Conservation (phyloP, 1,140 invertebrate species). For the Drosophila serrata region DNA sequence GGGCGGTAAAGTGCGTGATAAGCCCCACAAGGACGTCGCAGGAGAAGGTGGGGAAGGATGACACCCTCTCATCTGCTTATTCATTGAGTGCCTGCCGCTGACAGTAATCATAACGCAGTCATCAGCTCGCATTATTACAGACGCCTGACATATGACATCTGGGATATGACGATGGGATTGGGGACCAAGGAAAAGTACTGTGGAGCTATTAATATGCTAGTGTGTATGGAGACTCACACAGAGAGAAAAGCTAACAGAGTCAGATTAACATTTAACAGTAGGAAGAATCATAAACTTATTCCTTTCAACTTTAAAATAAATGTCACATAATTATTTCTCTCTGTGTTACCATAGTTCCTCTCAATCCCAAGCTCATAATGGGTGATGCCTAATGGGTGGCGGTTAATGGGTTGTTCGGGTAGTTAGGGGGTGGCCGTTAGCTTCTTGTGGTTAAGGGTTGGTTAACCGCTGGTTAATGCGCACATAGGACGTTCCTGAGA, state of each 20-base stretch:
- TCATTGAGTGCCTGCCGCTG: slow-evolving; percentile 72
- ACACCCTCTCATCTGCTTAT: slow-evolving; percentile 61
- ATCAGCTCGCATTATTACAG: slow-evolving; percentile 76
- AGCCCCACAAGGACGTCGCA: slow-evolving; percentile 50
- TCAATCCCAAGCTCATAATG: slow-evolving; percentile 53
- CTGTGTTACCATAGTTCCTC: slow-evolving; percentile 28
- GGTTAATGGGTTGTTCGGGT: slow-evolving; percentile 10
- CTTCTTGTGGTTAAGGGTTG: slow-evolving; percentile 9
- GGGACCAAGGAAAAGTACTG: slow-evolving; percentile 24
- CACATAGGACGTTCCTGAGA: slow-evolving; percentile 47
- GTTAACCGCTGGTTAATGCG: slow-evolving; percentile 17
- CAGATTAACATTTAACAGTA: too few species aligned
- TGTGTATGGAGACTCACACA: not conserved
- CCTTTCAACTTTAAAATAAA: not conserved
- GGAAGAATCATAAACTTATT: not conserved
- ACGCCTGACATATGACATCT: slow-evolving; percentile 77
- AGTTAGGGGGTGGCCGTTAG: not conserved
- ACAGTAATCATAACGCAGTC: slow-evolving; percentile 80
- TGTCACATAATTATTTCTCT: not conserved
- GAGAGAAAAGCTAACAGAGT: not conserved
- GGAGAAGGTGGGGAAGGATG: slow-evolving; percentile 29
- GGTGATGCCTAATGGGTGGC: slow-evolving; percentile 21
- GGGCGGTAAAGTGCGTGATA: slow-evolving; percentile 36
- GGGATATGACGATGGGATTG: slow-evolving; percentile 47
- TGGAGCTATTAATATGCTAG: slow-evolving; percentile 59